Conservation (phyloP, 2,113 vertebrate species). For the Scartelaos histophorus region DNA sequence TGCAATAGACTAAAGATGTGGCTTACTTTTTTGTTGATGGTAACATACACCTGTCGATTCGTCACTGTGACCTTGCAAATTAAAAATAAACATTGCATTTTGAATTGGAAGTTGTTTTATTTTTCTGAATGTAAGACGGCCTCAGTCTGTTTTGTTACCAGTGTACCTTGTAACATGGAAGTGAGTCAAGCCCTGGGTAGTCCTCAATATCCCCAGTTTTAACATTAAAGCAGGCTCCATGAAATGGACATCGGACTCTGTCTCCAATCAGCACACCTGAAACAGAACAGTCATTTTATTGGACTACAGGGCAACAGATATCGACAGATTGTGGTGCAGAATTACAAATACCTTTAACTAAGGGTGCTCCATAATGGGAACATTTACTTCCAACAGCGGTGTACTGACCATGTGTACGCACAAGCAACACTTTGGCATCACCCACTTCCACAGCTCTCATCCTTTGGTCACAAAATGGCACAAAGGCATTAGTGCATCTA, state of each 20-base stretch:
- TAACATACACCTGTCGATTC: constrained; percentile 79
- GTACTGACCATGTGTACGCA: constrained; percentile 76
- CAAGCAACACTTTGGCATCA: constrained; percentile 77
- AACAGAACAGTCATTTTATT: constrained; percentile 1
- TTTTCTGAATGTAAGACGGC: background rate
- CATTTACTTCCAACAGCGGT: constrained; percentile 84
- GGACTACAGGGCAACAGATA: background rate
- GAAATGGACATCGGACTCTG: constrained; percentile 86
- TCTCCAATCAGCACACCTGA: constrained; percentile 79
- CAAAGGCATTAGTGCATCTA: background rate
- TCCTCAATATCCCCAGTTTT: constrained; percentile 89
- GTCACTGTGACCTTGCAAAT: constrained; percentile 80
- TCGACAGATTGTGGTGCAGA: background rate
- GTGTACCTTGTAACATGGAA: constrained; percentile 76
- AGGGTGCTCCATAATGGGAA: constrained; percentile 81
- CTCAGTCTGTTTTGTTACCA: too few species aligned
- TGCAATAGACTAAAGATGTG: background rate
- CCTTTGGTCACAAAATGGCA: constrained; percentile 57
- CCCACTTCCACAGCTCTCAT: constrained; percentile 81
- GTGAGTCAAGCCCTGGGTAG: constrained; percentile 83
- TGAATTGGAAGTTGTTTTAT: background rate
- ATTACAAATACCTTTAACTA: constrained; percentile 81
- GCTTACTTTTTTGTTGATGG: constrained; percentile 77
- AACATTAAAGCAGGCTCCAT: constrained; percentile 86
- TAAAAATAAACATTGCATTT: background rate